phyloP scores from a whole-genome alignment of 2,888 invertebrate genomes.

The Electrophaes corylata region DNA sequence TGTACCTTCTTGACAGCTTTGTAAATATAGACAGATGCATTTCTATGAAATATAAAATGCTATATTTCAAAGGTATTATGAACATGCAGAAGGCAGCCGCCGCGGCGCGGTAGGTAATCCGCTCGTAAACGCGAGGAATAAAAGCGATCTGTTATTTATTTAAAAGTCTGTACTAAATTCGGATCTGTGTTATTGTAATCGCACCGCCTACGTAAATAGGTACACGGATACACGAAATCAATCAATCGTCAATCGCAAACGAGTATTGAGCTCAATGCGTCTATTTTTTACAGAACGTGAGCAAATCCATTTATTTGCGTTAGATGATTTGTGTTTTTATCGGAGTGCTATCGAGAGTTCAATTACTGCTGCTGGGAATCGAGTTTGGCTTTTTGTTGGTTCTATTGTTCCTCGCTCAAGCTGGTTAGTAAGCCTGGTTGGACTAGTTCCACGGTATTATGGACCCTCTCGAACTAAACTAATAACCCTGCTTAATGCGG shows the following conservation, averaged over 20 bases:
- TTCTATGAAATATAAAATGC: conserved; percentile 3
- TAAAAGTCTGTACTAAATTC: conserved; percentile 31
- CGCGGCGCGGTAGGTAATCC: conserved; percentile 11
- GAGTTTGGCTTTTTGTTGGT: conserved; percentile 1
- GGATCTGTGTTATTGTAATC: conserved; percentile 27
- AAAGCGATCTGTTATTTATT: conserved; percentile 33
- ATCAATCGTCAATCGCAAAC: conserved; percentile 28
- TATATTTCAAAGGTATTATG: conserved; percentile 8
- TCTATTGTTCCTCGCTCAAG: neutral
- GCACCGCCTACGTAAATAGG: conserved; percentile 4
- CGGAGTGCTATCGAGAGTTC: conserved; percentile 13
- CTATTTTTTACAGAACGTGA: conserved; percentile 12
- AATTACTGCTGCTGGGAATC: conserved; percentile 5
- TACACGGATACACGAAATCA: conserved; percentile 21
- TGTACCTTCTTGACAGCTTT: neutral
- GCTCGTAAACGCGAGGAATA: conserved; percentile 24
- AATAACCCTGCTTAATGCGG: conserved; percentile 26
- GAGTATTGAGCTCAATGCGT: conserved; percentile 15
- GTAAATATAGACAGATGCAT: conserved; percentile 7
- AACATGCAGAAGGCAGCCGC: too few relatives aligned
- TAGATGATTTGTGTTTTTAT: conserved; percentile 22
- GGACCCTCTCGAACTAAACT: conserved; percentile 12
- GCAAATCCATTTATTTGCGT: conserved; percentile 22
- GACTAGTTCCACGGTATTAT: neutral
- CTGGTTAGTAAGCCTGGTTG: neutral